phyloP scores from a whole-genome alignment of 2,113 vertebrate species.

The Tonatia bakeri region DNA sequence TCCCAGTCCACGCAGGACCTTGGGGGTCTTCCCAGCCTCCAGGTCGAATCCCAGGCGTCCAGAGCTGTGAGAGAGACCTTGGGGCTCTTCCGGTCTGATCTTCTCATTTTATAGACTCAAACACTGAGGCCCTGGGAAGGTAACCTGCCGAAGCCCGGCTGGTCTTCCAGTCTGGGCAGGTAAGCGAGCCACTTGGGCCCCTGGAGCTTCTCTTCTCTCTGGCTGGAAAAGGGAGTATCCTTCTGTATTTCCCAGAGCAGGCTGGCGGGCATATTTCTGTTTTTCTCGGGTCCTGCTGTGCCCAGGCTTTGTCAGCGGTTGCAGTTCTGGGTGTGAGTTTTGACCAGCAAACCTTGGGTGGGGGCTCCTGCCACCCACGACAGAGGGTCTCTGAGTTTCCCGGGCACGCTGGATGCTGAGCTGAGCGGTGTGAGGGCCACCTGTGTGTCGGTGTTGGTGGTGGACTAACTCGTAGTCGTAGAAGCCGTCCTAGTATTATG shows the following conservation, averaged over 20 bases:
- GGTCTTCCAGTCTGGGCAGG: background rate
- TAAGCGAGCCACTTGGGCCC: background rate
- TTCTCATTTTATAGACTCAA: background rate
- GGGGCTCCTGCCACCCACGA: background rate
- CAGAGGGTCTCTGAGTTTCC: background rate
- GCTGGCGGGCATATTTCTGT: background rate
- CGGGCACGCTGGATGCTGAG: background rate
- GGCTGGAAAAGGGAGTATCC: background rate
- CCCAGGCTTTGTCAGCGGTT: background rate
- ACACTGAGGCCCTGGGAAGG: background rate
- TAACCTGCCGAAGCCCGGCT: background rate
- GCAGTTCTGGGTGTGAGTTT: background rate
- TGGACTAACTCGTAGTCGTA: background rate
- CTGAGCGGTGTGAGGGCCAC: background rate
- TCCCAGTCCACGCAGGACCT: background rate
- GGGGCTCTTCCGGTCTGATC: background rate
- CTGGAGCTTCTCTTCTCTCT: background rate
- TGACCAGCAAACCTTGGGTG: background rate
- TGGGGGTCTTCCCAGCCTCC: background rate
- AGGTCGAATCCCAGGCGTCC: background rate
- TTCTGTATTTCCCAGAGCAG: background rate
- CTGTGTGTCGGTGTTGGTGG: background rate
- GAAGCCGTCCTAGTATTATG: background rate
- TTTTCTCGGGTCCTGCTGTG: background rate
- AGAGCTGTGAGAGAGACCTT: background rate